Base-by-base conservation (phyloP, 2,888 invertebrate genomes). In the Volucella zonaria region DNA sequence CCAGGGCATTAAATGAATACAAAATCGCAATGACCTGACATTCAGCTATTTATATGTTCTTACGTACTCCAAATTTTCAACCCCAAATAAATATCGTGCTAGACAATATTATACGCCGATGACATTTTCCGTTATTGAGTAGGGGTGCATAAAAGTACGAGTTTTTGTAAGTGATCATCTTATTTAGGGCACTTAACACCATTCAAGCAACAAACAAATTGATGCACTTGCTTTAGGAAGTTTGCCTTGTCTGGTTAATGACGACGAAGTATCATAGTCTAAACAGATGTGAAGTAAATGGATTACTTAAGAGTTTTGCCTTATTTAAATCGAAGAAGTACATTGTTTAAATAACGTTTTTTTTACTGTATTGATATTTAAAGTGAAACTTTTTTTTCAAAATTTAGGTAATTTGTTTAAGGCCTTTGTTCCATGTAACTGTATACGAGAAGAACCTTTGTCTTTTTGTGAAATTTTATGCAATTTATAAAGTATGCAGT, bases 221-320 rank as follows among this genome's bases (percentile, higher is more conserved):
- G 91, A 90, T 91, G 90, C 91, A 91, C 91, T 91, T 91, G 91
- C 91, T 90, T 90, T 89, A 88, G 89, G 89, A 90, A 89, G 90
- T 89, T 90, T 58, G 18, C 18, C 45, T 59, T 51, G 58, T 71
- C n/a, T 52, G 49, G 23, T 12, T 68, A 66, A 59, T 42, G 74
- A 75, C 62, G 38, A 59, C 15, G 15, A 64, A 62, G 23, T 14
- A 23, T 3, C 18, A 23, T 23, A 58, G 23, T 66, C 40, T 54
- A 71, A 80, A 80, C 85, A 85, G 85, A 85, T 85, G 85, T 45
- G 47, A 56, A 62, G 15, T 73, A 56, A 78, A 73, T 81, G 58
- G 76, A 68, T 51, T 56, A 58, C 23, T 76, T 58, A 64, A 68
- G 75, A 68, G 49, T 43, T 31, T 31, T 31, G 31, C 31, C 31